A percentile compares a stretch with the other conserved stretches of the same genome.
These are phyloP conservation scores for Dolichotis patagonum DNA, from an alignment of 2,113 vertebrate genomes.

Conservation along the genomic window DNA sequence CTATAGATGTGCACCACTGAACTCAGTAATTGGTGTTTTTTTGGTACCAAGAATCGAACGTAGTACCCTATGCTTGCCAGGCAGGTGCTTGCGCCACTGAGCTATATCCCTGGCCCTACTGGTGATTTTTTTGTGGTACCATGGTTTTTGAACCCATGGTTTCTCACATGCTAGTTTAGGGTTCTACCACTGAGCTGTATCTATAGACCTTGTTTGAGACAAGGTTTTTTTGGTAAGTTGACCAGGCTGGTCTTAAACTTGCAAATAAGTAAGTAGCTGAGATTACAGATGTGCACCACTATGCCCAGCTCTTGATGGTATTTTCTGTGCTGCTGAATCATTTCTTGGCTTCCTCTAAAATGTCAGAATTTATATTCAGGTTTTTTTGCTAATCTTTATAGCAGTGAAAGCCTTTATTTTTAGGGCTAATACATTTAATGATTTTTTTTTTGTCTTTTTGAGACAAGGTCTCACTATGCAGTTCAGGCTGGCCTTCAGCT, in stretches of 20 bases:
- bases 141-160: background rate
- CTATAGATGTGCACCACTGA: background rate
- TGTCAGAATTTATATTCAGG: background rate
- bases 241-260: background rate
- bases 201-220: background rate
- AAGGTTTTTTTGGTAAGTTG: background rate
- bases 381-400: slow-evolving; percentile 18
- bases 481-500: too few relatives aligned
- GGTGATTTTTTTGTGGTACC: background rate
- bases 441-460: background rate
- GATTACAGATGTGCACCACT: background rate
- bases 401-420: background rate
- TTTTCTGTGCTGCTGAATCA: background rate
- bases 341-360: background rate
- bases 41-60: too few relatives aligned
- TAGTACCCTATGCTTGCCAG: too few relatives aligned
- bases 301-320: background rate
- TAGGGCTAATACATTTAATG: background rate
- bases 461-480: too few relatives aligned
- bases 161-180: background rate
- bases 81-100: too few relatives aligned
- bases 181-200: background rate
- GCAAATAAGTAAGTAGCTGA: background rate
- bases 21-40: background rate
- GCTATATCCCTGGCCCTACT: too few relatives aligned